These are phyloP conservation scores for Nothobranchius furzeri DNA, from an alignment of 2,113 vertebrate genomes.

Conservation along the genomic window DNA sequence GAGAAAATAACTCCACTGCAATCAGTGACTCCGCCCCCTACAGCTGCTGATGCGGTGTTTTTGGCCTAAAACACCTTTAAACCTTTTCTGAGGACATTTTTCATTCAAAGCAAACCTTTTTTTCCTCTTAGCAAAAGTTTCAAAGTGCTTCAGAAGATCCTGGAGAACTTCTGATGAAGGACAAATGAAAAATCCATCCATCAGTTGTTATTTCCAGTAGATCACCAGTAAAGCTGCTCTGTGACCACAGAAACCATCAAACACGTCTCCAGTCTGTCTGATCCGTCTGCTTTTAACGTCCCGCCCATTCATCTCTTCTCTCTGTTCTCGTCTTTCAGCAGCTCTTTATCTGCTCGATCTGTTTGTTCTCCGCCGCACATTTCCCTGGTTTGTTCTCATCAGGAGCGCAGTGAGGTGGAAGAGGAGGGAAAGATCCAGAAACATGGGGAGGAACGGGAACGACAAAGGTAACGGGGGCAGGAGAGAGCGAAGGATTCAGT, in stretches of 20 bases:
- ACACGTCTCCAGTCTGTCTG: constrained; percentile 16
- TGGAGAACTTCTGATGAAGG: too few relatives aligned
- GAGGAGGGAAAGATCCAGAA: constrained; percentile 5
- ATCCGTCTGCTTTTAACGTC: constrained; percentile 18
- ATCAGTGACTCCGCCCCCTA: too few relatives aligned
- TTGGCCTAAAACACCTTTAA: too few relatives aligned
- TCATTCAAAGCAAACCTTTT: too few relatives aligned
- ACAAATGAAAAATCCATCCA: too few relatives aligned
- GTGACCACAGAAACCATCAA: neutral
- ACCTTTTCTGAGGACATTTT: too few relatives aligned
- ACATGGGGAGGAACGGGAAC: constrained; percentile 2
- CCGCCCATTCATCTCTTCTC: constrained; percentile 1
- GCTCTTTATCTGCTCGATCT: constrained; percentile 49
- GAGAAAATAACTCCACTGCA: too few relatives aligned
- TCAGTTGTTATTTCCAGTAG: too few relatives aligned
- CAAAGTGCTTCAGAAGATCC: too few relatives aligned
- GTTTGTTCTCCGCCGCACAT: constrained; percentile 45
- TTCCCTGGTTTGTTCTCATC: constrained; percentile 36
- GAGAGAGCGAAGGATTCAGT: constrained; percentile 18
- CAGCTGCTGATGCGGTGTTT: too few relatives aligned
- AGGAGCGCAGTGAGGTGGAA: constrained; percentile 9
- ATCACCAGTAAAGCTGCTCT: constrained; percentile 14
- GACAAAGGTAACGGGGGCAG: constrained; percentile 24
- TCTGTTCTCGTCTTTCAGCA: constrained; percentile 23
- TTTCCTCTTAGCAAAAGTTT: too few relatives aligned